phyloP scores from a whole-genome alignment of 2,797 vertebrate species.

The Amblyraja radiata region DNA sequence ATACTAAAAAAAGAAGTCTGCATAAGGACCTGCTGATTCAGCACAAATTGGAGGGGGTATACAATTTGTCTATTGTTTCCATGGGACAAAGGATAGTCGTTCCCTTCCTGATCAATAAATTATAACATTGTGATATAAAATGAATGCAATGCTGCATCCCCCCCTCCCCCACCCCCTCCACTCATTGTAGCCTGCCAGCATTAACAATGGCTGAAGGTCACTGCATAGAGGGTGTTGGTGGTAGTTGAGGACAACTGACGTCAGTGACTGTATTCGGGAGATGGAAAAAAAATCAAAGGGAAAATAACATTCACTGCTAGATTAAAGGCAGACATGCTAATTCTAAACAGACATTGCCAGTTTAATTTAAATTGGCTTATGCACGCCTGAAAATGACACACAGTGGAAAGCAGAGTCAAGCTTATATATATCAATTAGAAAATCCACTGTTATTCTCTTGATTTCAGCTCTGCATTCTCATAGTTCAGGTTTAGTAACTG shows the following conservation, averaged over 20 bases:
- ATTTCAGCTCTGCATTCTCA: background rate
- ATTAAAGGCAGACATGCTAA: background rate
- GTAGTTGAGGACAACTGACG: background rate
- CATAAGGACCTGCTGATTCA: background rate
- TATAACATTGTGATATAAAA: background rate
- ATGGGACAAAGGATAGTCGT: background rate
- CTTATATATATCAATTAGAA: background rate
- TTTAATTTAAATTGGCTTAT: background rate
- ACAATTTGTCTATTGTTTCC: background rate
- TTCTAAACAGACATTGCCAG: background rate
- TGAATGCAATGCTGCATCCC: background rate
- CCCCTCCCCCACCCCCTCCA: background rate
- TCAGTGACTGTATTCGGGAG: background rate
- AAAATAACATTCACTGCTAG: background rate
- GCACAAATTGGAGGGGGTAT: background rate
- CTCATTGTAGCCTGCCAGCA: background rate
- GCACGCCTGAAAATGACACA: background rate
- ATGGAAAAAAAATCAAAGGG: background rate
- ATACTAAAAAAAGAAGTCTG: background rate
- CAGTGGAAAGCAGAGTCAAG: background rate
- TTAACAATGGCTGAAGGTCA: background rate
- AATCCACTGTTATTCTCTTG: background rate
- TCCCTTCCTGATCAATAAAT: background rate
- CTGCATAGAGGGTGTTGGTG: too few relatives aligned
- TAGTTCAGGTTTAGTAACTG: background rate